Evolutionary conservation across 1,140 invertebrate genomes (phyloP).

Genomic region (Galleria mellonella): DNA sequence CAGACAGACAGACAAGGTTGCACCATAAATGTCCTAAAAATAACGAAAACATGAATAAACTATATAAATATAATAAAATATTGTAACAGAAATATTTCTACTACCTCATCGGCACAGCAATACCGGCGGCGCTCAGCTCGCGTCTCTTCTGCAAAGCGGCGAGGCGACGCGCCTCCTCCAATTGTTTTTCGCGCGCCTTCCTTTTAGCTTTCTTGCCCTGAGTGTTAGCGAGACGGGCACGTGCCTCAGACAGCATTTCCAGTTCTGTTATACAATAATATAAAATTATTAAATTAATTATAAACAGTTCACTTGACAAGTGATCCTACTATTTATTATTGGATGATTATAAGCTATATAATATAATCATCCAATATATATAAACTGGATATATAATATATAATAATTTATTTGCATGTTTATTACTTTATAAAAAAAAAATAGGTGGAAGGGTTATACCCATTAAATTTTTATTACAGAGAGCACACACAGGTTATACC

Average conservation of each 20-base stretch:
- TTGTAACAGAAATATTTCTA: not conserved
- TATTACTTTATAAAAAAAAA: too few species aligned
- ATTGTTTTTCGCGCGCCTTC: slow-evolving; percentile 98
- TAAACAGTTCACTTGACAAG: slow-evolving; percentile 1
- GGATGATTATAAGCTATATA: too few species aligned
- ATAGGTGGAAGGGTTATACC: too few species aligned
- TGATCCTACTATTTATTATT: too few species aligned
- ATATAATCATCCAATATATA: too few species aligned
- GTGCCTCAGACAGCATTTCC: slow-evolving; percentile 99
- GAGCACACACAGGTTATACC: too few species aligned
- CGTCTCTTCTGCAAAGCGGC: slow-evolving; percentile 97
- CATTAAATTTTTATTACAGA: too few species aligned
- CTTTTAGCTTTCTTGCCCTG: slow-evolving; percentile 99
- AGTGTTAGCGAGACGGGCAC: slow-evolving; percentile 98
- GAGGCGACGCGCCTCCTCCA: slow-evolving; percentile 96
- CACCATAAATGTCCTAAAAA: too few species aligned
- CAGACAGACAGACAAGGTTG: too few species aligned
- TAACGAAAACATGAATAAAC: too few species aligned
- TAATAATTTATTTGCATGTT: too few species aligned
- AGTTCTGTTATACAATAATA: slow-evolving; percentile 79
- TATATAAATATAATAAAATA: not conserved
- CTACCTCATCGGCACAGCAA: slow-evolving; percentile 81
- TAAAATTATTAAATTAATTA: slow-evolving; percentile 2
- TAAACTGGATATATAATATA: too few species aligned
- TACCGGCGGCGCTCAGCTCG: slow-evolving; percentile 98